Base-by-base conservation (phyloP, 2,797 vertebrate genomes). In the Somateria mollissima region DNA sequence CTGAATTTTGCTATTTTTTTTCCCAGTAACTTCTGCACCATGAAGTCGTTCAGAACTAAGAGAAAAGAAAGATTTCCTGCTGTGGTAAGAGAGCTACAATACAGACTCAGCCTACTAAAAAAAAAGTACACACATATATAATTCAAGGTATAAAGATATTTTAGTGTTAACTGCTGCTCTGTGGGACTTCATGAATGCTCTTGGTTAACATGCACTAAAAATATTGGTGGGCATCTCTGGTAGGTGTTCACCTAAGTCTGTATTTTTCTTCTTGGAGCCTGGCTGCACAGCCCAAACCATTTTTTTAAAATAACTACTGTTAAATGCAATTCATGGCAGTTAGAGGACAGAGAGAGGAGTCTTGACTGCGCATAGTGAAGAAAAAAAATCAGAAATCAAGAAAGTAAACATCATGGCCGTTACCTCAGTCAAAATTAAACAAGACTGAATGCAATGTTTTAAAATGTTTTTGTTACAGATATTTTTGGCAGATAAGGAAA, bases 361-460 rank as follows among this genome's bases (percentile, higher is more conserved):
- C n/a, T 36, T 89, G 54, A 89, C 61, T 57, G 53, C 66, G n/a
- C 0, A 0, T 13, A 87, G 69, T 14, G 37, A 87, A 87, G 78
- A 87, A 88, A 51, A 43, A 51, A 92, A 93, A 83, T 95, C 92
- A 94, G 90, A 94, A 83, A 90, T 74, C 0, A 0, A 92, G 53
- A 93, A 90, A 93, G 78, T 90, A 93, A 96, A 95, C 78, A 93
- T 73, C 66, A 0, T 60, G 73, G 87, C 89, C 89, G 65, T 89
- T 94, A 96, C 93, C 86, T 93, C 93, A 85, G 75, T 91, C 81
- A 91, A 92, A 95, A 94, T 84, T 96, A 94, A 97, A 95, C 86
- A 95, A 85, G 58, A 58, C 78, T 89, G 84, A 92, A 95, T 72
- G 88, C 84, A 84, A 80, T 78, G 72, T 87, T 94, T 92, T 81